Evolutionary conservation across 2,888 invertebrate species (phyloP), one percentile per base, ranked within the genome.

Genomic region (Drosophila austrosaltans): DNA sequence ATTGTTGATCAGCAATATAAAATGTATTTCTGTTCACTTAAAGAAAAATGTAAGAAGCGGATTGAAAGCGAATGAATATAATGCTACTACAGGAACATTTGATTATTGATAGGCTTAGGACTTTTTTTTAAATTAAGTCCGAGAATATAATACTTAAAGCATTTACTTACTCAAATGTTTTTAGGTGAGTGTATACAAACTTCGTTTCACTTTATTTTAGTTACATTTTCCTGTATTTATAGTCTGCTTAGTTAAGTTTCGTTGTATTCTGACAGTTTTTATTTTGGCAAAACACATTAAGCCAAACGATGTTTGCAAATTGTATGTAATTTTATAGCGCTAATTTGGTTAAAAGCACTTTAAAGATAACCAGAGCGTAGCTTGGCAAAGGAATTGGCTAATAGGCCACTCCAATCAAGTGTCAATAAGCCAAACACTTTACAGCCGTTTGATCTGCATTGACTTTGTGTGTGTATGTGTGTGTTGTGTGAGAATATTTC

Each of bases 401-500:
- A 42, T 30, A 61, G 28, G 30, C 54, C 53, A 39, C 74, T 59
- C 58, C 42, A 28, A 42, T 61, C 48, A 69, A 83, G 75, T 80
- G 83, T 58, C 89, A 88, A 82, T 82, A 77, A 82, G 82, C 72
- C 80, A 75, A 75, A 69, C 75, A 63, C 8, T 66, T 68, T 69
- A 30, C 48, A 10, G 58, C 42, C 48, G 53, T 65, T 61, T 73
- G 66, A 72, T 73, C 56, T 65, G 73, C 65, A 53, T 63, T 16
- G 36, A 10, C 8, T 7, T 32, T 42, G 56, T 69, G 36, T 25
- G 63, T 10, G 22, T 39, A 32, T 57, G 57, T 63, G 63, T 60
- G 67, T 60, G 42, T 16, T 59, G 39, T 56, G 61, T 54, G 62
- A 39, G 58, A 62, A 69, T 53, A 54, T 63, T 69, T 64, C 63